Evolutionary conservation across 2,888 invertebrate species (phyloP).

Genomic region (Eilema griseolum): DNA sequence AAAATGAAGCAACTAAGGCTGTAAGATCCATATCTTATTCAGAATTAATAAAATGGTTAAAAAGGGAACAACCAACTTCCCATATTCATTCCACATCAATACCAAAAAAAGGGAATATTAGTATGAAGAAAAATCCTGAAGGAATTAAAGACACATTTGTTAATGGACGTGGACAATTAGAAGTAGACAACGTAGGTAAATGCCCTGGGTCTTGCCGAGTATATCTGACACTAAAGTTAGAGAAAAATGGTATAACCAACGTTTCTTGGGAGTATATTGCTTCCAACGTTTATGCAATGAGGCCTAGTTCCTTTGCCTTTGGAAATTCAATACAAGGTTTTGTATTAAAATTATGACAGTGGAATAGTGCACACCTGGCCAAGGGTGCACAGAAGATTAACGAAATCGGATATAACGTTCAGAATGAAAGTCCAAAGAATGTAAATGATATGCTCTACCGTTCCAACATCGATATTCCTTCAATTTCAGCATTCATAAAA

Average conservation of each 20-base stretch:
- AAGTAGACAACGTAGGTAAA: slow-evolving; percentile 90
- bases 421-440: slow-evolving; percentile 81
- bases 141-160: slow-evolving; percentile 86
- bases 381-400: slow-evolving; percentile 82
- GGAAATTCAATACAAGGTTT: slow-evolving; percentile 90
- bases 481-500: slow-evolving; percentile 79
- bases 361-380: slow-evolving; percentile 87
- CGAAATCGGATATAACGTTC: slow-evolving; percentile 77
- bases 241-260: slow-evolving; percentile 83
- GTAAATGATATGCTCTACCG: slow-evolving; percentile 76
- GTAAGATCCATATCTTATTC: slow-evolving; percentile 76
- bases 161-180: slow-evolving; percentile 88
- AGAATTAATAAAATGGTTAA: slow-evolving; percentile 70
- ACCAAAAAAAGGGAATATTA: slow-evolving; percentile 82
- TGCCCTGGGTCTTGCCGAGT: slow-evolving; percentile 91
- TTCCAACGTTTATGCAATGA: slow-evolving; percentile 90
- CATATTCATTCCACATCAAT: slow-evolving; percentile 69
- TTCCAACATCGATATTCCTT: slow-evolving; percentile 72
- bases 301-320: slow-evolving; percentile 90
- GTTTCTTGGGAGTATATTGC: slow-evolving; percentile 89
- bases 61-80: slow-evolving; percentile 65
- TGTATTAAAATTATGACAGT: slow-evolving; percentile 94
- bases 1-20: slow-evolving; percentile 86
- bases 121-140: slow-evolving; percentile 86
- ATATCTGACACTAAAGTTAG: slow-evolving; percentile 86